phyloP scores from a whole-genome alignment of 2,113 vertebrate species.

The Grammomys surdaster region DNA sequence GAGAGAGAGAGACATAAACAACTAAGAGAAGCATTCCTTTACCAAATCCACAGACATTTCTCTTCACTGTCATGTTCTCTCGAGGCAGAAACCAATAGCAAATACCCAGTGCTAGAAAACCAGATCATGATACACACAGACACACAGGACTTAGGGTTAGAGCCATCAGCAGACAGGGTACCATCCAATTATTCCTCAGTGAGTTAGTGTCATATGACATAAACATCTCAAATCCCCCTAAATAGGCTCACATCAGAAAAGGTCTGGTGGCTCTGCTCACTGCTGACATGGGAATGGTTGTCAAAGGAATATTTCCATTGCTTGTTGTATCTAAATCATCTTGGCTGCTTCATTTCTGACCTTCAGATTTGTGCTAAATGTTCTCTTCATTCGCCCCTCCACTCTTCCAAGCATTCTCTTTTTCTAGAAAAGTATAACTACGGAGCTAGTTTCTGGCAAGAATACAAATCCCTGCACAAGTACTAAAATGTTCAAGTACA shows the following conservation, averaged over 20 bases:
- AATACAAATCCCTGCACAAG: neutral
- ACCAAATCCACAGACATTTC: neutral
- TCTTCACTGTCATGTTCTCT: neutral
- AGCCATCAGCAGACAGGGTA: neutral
- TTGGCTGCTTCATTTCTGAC: neutral
- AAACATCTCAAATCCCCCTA: neutral
- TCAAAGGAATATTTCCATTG: neutral
- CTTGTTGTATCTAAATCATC: neutral
- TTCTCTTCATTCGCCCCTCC: neutral
- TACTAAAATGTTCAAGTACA: neutral
- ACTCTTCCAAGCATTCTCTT: neutral
- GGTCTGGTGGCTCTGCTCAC: neutral
- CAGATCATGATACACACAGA: neutral
- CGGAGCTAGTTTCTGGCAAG: neutral
- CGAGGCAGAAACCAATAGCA: neutral
- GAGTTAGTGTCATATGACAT: neutral
- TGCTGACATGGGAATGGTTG: neutral
- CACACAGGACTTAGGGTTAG: neutral
- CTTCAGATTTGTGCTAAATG: neutral
- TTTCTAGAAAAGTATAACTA: neutral
- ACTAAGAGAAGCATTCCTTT: neutral
- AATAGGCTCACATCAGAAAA: neutral
- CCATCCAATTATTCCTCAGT: neutral
- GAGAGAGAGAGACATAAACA: neutral
- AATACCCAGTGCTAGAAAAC: neutral